Percentiles rank a stretch among this genome's conserved stretches.
phyloP scores from a whole-genome alignment of 1,140 invertebrate genomes.

The Cecropterus lyciades region DNA sequence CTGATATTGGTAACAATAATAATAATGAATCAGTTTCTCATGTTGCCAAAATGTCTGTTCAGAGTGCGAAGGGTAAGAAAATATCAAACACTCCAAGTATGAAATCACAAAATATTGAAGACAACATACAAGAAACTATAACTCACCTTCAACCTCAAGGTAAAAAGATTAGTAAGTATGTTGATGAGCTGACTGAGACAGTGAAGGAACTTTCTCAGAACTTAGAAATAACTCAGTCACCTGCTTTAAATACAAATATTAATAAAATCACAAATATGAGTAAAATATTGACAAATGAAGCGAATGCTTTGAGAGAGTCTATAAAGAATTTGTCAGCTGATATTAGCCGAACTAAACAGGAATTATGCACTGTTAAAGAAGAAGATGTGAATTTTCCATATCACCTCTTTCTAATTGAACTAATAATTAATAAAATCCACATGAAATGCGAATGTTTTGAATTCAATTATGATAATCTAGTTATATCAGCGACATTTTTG shows the following conservation, averaged over 20 bases:
- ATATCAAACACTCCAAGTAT: slow-evolving; percentile 12
- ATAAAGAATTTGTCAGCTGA: slow-evolving; percentile 67
- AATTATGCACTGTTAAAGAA: slow-evolving; percentile 44
- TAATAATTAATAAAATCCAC: slow-evolving; percentile 75
- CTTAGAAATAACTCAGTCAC: slow-evolving; percentile 40
- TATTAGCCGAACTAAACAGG: slow-evolving; percentile 62
- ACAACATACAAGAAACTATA: slow-evolving; percentile 39
- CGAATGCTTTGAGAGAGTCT: slow-evolving; percentile 66
- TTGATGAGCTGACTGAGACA: slow-evolving; percentile 49
- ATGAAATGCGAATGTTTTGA: slow-evolving; percentile 80
- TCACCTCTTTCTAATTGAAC: slow-evolving; percentile 73
- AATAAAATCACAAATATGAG: slow-evolving; percentile 74
- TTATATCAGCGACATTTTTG: slow-evolving; percentile 68
- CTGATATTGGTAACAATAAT: neutral
- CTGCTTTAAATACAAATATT: slow-evolving; percentile 58
- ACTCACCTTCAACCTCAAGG: slow-evolving; percentile 47
- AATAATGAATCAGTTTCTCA: neutral
- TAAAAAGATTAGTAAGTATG: slow-evolving; percentile 48
- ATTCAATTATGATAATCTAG: slow-evolving; percentile 67
- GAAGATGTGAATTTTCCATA: slow-evolving; percentile 72
- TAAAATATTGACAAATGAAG: slow-evolving; percentile 68
- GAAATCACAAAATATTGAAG: slow-evolving; percentile 30
- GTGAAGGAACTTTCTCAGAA: slow-evolving; percentile 47
- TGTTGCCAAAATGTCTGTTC: neutral
- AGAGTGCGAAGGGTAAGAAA: slow-evolving; percentile 5